Base-by-base conservation (phyloP, 2,797 vertebrate genomes). In the Poecilia gillii region DNA sequence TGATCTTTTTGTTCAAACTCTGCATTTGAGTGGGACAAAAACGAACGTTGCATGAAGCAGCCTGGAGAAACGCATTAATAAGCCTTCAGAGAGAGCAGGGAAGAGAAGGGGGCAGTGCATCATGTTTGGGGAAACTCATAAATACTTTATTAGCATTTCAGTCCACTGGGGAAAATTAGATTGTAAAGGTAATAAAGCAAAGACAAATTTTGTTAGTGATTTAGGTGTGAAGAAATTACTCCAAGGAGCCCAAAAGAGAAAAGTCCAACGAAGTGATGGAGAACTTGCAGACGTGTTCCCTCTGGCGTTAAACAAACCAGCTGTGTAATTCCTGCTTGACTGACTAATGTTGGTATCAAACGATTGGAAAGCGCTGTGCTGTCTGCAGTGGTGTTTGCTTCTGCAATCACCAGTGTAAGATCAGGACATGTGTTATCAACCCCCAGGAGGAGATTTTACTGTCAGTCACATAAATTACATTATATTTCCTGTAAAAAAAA, bases 121-220 rank as follows among this genome's bases (percentile, higher is more conserved):
- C 75, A 77, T 23, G 0, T 23, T 68, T 75, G 78, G 75, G 62
- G 86, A 80, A 82, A 85, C 81, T 76, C 59, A 81, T 91, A 78
- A 90, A 91, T 91, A 80, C 88, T 90, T 87, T 81, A 91, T 62
- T 18, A 80, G 49, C 79, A 47, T 43, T 81, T 76, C 74, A 83
- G 81, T 82, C 64, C 74, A 85, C 74, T 81, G 59, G 75, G 81
- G 64, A 82, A 41, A 66, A 51, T 80, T 75, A 85, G 84, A 89
- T 78, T 79, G 83, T 80, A 64, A n/a, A 70, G 76, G 76, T 79
- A 79, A 84, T 87, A 84, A 57, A 57, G n/a, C 3, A 57, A 28
- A 57, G 53, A 51, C 9, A 0, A 47, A 75, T 85, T 81, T 72
- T 80, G 86, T 89, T 76, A 81, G 81, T 74, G 75, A 85, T 83